Evolutionary conservation across 2,888 invertebrate species (phyloP), one percentile per base, ranked within the genome.

Genomic region (Phengaris arion): DNA sequence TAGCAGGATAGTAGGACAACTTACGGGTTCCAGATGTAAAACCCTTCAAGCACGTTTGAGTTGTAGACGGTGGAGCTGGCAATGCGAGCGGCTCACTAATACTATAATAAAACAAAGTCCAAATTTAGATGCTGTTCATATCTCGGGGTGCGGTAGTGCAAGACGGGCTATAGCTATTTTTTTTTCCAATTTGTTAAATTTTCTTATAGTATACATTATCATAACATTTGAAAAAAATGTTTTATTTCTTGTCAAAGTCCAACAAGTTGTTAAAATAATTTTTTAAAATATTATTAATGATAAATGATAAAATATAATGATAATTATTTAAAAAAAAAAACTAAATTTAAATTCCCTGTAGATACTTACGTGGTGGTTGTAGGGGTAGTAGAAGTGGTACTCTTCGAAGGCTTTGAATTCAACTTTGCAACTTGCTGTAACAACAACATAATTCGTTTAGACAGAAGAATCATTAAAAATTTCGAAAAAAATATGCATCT

Each of bases 361-460:
- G 35, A 77, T 79, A 78, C 68, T 80, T 70, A 2, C 13, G 81
- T 55, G 68, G 77, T 78, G 59, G 78, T 74, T 77, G 78, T 68
- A 15, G 79, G 45, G 35, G 82, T 13, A 13, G 13, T 64, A 4
- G 35, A 46, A 10, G 72, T 13, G 35, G 72, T 52, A 54, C 48
- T 72, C 54, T 72, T 72, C 6, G 72, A 8, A 12, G 85, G 82
- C 79, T 85, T 86, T 12, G 83, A 81, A 80, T 84, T 87, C 46
- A 92, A 76, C 77, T 89, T 92, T n/a, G 90, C 92, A 9, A 92
- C 80, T 89, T 90, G 89, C 93, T 93, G 86, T 74, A 80, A 83
- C n/a, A 68, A 75, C 73, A 64, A 64, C n/a, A 22, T 22, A 22
- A 1, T 22, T 0, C 1, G 22, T 22, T 22, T 22, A 22, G 22